Percentiles rank a stretch among this genome's conserved stretches.
Evolutionary conservation across 2,113 vertebrate species (phyloP).

Genomic region (Mus pahari): DNA sequence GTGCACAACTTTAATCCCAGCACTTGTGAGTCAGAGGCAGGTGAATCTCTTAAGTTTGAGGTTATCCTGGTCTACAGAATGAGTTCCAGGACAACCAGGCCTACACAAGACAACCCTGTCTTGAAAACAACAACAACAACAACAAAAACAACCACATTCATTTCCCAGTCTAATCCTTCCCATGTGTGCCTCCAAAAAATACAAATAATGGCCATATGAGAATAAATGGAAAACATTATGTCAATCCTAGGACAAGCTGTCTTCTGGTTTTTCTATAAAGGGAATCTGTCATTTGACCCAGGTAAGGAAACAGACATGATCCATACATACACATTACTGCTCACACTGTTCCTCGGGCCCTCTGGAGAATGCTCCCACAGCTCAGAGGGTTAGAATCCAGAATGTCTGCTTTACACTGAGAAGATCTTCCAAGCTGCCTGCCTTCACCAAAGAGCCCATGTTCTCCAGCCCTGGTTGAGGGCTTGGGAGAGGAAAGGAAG

Average conservation of each 20-base stretch:
- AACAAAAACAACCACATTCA: neutral
- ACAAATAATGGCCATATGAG: slow-evolving; percentile 3
- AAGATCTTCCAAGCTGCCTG: slow-evolving; percentile 2
- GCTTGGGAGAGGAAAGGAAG: neutral
- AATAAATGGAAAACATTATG: slow-evolving; percentile 42
- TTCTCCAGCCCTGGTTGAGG: neutral
- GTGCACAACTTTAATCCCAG: neutral
- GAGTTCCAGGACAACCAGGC: neutral
- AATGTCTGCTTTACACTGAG: slow-evolving; percentile 9
- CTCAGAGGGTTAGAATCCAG: neutral
- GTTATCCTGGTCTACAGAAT: neutral
- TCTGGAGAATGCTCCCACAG: neutral
- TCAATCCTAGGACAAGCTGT: slow-evolving; percentile 14
- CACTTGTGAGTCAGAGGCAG: neutral
- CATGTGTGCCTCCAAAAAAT: neutral
- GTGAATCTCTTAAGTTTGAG: neutral
- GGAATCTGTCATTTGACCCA: slow-evolving; percentile 41
- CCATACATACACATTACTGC: neutral
- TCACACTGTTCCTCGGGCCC: neutral
- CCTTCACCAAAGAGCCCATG: neutral
- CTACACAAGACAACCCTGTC: neutral
- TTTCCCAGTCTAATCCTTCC: neutral
- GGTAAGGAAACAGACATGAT: neutral
- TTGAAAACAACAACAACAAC: neutral
- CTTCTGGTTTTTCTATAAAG: slow-evolving; percentile 59